Percentiles rank a stretch among this genome's conserved stretches.
Conservation (phyloP, 2,797 vertebrate genomes). For the Enoplosus armatus region DNA sequence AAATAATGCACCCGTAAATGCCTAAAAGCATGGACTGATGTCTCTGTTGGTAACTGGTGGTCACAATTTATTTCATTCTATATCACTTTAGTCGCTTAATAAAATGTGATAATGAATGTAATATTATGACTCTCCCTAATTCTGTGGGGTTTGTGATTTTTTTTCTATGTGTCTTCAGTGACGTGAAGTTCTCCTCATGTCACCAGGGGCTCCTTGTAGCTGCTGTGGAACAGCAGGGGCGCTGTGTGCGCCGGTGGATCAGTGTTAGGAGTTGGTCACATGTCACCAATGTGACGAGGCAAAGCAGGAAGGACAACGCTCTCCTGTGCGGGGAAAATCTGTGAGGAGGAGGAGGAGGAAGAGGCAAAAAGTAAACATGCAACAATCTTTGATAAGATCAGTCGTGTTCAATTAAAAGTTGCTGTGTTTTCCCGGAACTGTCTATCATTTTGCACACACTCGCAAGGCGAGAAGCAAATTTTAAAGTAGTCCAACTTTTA, state of each 20-base stretch:
- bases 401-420: not conserved
- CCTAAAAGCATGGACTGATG: not conserved
- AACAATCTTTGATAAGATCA: not conserved
- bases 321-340: not conserved
- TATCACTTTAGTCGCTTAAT: not conserved
- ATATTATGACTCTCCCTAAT: too few relatives aligned
- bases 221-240: conserved; percentile 69
- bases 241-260: conserved; percentile 43
- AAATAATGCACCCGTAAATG: not conserved
- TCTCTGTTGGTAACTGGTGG: not conserved
- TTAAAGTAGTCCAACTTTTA: not conserved
- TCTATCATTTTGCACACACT: not conserved
- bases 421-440: not conserved
- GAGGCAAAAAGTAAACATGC: not conserved
- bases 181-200: not conserved
- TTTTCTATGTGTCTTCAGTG: not conserved
- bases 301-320: conserved; percentile 61
- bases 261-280: conserved; percentile 40
- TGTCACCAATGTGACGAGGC: conserved; percentile 50
- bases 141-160: not conserved
- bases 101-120: not conserved
- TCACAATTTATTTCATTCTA: not conserved
- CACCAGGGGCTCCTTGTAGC: not conserved
- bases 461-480: not conserved
- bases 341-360: too few relatives aligned